These are phyloP conservation scores for Lacerta bilineata DNA, from an alignment of 2,797 vertebrate genomes.

Conservation along the genomic window DNA sequence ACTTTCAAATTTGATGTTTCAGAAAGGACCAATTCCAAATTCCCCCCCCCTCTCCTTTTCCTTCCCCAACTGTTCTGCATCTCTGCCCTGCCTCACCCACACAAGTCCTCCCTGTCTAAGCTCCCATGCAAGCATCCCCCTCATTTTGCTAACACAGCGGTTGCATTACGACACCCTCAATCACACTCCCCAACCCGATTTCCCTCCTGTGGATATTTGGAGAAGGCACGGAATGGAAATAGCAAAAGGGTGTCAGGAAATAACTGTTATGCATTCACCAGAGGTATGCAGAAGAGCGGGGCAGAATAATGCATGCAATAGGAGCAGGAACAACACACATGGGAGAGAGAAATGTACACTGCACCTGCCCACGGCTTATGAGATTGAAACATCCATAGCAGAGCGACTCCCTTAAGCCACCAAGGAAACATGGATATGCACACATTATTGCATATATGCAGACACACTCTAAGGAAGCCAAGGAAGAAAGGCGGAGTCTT, in stretches of 20 bases:
- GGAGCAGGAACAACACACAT: not conserved
- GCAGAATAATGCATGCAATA: not conserved
- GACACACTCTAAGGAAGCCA: not conserved
- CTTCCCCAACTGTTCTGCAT: not conserved
- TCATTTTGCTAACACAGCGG: too few species aligned
- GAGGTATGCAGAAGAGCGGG: not conserved
- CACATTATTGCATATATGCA: not conserved
- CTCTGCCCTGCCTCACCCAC: not conserved
- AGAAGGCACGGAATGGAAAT: not conserved
- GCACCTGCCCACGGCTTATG: conserved; percentile 13
- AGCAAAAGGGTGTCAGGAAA: not conserved
- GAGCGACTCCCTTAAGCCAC: not conserved
- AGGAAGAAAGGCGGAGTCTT: not conserved
- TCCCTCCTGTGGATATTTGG: not conserved
- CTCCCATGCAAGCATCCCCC: not conserved
- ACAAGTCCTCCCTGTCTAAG: not conserved
- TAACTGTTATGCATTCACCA: not conserved
- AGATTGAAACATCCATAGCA: not conserved
- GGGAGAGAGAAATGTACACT: not conserved
- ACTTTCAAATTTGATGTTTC: not conserved
- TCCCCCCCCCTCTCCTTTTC: not conserved
- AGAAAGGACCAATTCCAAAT: not conserved
- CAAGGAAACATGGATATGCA: not conserved
- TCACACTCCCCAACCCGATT: not conserved
- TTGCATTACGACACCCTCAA: not conserved